Evolutionary conservation across 2,113 vertebrate genomes (phyloP), one percentile per base, ranked within the genome.

Genomic region (Lethenteron reissneri): DNA sequence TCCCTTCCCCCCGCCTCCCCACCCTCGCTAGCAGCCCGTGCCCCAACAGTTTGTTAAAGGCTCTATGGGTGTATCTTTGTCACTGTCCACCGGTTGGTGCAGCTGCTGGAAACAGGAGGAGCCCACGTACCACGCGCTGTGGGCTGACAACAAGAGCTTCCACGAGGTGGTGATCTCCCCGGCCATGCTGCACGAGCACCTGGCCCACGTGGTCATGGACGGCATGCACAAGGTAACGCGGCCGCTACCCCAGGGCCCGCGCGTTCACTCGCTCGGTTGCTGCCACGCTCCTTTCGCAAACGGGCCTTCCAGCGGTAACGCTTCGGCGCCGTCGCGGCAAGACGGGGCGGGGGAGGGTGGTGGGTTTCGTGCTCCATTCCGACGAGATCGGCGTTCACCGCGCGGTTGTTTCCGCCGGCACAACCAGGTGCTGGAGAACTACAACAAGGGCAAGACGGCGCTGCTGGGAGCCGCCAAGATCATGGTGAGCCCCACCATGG

Each of bases 401-500:
- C 41, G 41, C 41, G 41, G 41, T 41, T 41, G 41, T 41, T 56
- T 10, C 62, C 21, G 12, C 25, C 71, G 17, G 56, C 56, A 8
- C 58, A 17, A 15, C 14, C 76, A 99, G 94, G 94, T 99, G 76
- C 79, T 99, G 78, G 92, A 96, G 81, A 99, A 97, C 79, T 99
- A 97, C 80, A 99, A 99, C 78, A 95, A 94, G 77, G 94, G 94
- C 15, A 96, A 96, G 79, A 99, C 94, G 0, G 94, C 94, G 72
- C 80, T 99, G 76, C 87, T 99, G 2, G 97, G 91, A 0, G 94
- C 94, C 56, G 94, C 94, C 58, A 99, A 97, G 81, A 86, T 99
- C 78, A 99, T 99, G 92, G 94, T 97, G 80, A 99, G 94, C 79
- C 94, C 94, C 59, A 99, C 94, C 0, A 92, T 99, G 80, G 94